phyloP scores from a whole-genome alignment of 2,113 vertebrate genomes.

The Platichthys stellatus region DNA sequence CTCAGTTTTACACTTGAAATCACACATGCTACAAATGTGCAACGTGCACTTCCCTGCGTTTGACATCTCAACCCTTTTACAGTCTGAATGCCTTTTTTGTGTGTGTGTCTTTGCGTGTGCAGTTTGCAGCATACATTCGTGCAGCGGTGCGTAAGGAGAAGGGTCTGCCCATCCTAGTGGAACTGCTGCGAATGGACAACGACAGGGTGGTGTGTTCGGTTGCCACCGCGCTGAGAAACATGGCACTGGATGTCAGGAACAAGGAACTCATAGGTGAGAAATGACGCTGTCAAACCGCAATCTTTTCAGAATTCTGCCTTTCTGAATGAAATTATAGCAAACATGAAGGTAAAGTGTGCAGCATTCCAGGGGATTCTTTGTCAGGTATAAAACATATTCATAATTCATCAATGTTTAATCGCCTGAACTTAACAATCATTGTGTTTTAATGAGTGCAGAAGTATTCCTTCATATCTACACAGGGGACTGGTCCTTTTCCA shows the following conservation, averaged over 20 bases:
- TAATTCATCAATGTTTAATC: no score
- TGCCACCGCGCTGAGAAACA: slow-evolving; percentile 95
- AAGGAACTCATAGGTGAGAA: slow-evolving; percentile 96
- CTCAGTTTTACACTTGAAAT: slow-evolving; percentile 23
- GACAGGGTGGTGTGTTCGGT: slow-evolving; percentile 97
- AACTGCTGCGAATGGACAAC: slow-evolving; percentile 97
- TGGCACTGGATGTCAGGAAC: slow-evolving; percentile 96
- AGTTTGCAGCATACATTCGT: slow-evolving; percentile 97
- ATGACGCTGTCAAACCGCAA: not conserved
- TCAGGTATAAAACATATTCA: no score
- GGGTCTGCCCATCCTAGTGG: slow-evolving; percentile 97
- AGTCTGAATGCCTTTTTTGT: slow-evolving; percentile 25
- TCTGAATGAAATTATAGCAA: not conserved
- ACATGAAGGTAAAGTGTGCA: not conserved
- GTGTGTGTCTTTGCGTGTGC: slow-evolving; percentile 10
- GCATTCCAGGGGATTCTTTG: no score
- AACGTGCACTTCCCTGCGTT: not conserved
- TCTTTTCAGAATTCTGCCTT: not conserved
- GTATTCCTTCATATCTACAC: no score
- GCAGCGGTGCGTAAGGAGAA: slow-evolving; percentile 97
- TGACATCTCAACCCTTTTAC: not conserved
- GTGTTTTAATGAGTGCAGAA: no score
- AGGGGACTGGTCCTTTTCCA: no score
- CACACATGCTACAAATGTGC: not conserved
- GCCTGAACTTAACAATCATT: no score